A percentile compares a stretch with the other conserved stretches of the same genome.
These are phyloP conservation scores for Caenorhabditis sinica DNA, from an alignment of 2,888 invertebrate species.

Conservation along the genomic window DNA sequence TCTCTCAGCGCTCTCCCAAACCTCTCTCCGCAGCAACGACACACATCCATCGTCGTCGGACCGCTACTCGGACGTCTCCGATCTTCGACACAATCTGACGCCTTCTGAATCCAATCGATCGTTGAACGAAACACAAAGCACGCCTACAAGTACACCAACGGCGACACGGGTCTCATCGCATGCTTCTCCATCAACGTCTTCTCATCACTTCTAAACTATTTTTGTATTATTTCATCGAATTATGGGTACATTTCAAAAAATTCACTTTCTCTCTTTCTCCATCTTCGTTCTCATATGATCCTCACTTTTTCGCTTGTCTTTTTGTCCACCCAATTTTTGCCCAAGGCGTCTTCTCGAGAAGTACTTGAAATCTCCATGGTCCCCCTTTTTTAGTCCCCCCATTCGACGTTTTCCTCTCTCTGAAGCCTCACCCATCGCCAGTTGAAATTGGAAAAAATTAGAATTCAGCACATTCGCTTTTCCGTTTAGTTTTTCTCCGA, in stretches of 20 bases:
- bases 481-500: constrained; percentile 2
- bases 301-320: constrained; percentile 8
- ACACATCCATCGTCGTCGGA: constrained; percentile 49
- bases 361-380: constrained; percentile 58
- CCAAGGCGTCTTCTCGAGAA: constrained; percentile 43
- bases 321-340: background rate
- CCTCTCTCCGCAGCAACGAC: constrained; percentile 41
- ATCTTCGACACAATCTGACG: constrained; percentile 48
- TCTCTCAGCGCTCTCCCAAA: constrained; percentile 40
- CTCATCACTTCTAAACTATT: constrained; percentile 10
- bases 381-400: background rate
- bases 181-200: constrained; percentile 1
- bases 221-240: constrained; percentile 19
- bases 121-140: constrained; percentile 9
- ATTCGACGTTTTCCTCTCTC: background rate
- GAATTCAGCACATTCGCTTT: constrained; percentile 36
- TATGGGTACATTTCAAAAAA: constrained; percentile 42
- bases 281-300: constrained; percentile 22
- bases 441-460: constrained; percentile 47
- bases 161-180: constrained; percentile 14
- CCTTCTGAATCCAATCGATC: constrained; percentile 40
- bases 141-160: constrained; percentile 11
- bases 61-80: constrained; percentile 59
- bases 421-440: constrained; percentile 5
- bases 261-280: background rate